Evolutionary conservation across 2,113 vertebrate genomes (phyloP).

Genomic region (Psittacula cyanocephala): DNA sequence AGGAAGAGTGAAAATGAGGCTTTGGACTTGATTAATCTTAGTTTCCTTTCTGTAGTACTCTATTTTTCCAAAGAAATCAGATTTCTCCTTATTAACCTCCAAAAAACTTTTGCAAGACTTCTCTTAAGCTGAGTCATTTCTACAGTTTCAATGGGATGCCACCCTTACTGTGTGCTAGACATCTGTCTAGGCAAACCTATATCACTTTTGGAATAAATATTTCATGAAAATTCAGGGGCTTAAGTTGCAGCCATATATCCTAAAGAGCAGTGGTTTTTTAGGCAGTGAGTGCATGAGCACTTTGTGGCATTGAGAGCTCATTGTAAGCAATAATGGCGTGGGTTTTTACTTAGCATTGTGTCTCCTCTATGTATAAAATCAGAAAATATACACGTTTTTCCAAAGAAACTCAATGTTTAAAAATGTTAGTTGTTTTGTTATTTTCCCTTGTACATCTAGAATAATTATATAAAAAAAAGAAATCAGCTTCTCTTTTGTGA

Average conservation of each 20-base stretch:
- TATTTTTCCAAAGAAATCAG: not conserved
- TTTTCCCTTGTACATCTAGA: not conserved
- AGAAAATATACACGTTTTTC: not conserved
- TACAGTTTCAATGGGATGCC: not conserved
- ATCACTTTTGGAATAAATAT: not conserved
- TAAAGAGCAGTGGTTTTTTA: not conserved
- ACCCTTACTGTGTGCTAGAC: not conserved
- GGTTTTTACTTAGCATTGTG: not conserved
- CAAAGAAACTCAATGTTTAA: not conserved
- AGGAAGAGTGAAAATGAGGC: not conserved
- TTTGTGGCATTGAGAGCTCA: not conserved
- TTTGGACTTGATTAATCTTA: not conserved
- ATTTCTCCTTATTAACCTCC: not conserved
- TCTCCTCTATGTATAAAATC: not conserved
- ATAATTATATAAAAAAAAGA: not conserved
- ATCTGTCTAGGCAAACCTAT: not conserved
- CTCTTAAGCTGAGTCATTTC: not conserved
- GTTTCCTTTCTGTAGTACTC: not conserved
- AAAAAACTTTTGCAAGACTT: not conserved
- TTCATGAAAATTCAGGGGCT: not conserved
- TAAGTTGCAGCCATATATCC: not conserved
- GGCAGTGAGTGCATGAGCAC: not conserved
- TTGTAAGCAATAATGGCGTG: not conserved
- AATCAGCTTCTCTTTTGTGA: not conserved
- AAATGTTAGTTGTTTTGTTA: not conserved